Base-by-base conservation (phyloP, 2,797 vertebrate species). In the Eospalax fontanierii region DNA sequence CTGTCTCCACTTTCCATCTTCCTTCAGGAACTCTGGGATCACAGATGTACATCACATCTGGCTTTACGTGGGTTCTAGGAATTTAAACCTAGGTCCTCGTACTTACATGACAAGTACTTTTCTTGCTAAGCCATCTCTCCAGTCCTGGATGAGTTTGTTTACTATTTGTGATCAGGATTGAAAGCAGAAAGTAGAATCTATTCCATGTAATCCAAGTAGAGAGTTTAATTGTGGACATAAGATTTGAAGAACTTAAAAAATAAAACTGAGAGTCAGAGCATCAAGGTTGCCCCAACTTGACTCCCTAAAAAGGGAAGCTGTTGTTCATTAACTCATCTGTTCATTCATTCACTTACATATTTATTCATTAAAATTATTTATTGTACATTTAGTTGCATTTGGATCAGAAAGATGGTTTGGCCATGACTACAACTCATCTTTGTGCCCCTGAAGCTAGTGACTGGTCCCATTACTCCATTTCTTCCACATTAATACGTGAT, bases 181-280 rank as follows among this genome's bases (percentile, higher is more conserved):
- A 85, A 28, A 71, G 19, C 74, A 93, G 50, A 90, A 91, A 92
- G 74, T 14, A 95, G 40, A 86, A 88, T 65, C 54, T 50, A 81
- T 18, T 65, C 16, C 54, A 94, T 11, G 22, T 66, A 30, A 3
- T 84, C 90, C 19, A 59, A 91, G 46, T 4, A 90, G 54, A 93
- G 66, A 94, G 40, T 28, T 95, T 93, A 87, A 74, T 93, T 83
- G 33, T 74, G 40, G 61, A 30, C 75, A 54, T 65, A 28, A 87
- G 61, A 18, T 70, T n/a, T 50, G 21, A 83, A 11, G 16, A 40
- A 12, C 12, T 88, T 94, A 54, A 43, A 57, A 70, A 90, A 57
- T 50, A 54, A 87, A 28, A 66, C 15, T 63, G 43, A 14, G 28
- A 71, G 54, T 54, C 28, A 78, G 63, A 95, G n/a, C 70, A 79